Percentiles rank a stretch among this genome's conserved stretches.
Conservation (phyloP, 2,888 invertebrate genomes). For the Pyralis farinalis region DNA sequence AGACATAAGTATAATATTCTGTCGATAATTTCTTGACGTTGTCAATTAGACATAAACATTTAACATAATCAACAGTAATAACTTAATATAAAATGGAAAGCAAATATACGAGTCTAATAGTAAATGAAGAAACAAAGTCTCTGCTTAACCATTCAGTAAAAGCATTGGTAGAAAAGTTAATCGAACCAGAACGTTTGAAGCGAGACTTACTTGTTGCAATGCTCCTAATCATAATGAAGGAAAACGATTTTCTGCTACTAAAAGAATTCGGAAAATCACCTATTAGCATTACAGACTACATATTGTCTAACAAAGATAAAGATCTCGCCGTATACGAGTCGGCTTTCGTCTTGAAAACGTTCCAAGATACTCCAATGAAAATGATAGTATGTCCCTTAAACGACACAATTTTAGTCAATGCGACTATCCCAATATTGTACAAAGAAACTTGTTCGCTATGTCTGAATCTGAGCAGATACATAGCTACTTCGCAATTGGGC, state of each 20-base stretch:
- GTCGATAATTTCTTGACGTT: no score
- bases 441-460: conserved; percentile 34
- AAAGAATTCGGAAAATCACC: conserved; percentile 20
- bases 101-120: conserved; percentile 23
- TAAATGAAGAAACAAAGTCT: conserved; percentile 30
- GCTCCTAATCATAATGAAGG: conserved; percentile 40
- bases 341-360: conserved; percentile 27
- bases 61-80: no score
- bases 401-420: conserved; percentile 35
- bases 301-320: conserved; percentile 22
- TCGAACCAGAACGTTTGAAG: conserved; percentile 44
- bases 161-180: conserved; percentile 40
- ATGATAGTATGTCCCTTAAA: conserved; percentile 27
- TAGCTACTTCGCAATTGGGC: conserved; percentile 25
- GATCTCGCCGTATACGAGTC: conserved; percentile 24
- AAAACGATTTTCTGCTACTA: conserved; percentile 39
- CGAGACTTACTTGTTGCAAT: conserved; percentile 42
- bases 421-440: conserved; percentile 25
- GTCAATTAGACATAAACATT: no score
- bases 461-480: conserved; percentile 24
- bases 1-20: no score
- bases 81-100: conserved; percentile 36
- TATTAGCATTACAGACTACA: conserved; percentile 27
- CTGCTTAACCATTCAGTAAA: conserved; percentile 34
- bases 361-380: conserved; percentile 27